A percentile compares a stretch with the other conserved stretches of the same genome.
Evolutionary conservation across 2,888 invertebrate species (phyloP).

Genomic region (Nebria salina): DNA sequence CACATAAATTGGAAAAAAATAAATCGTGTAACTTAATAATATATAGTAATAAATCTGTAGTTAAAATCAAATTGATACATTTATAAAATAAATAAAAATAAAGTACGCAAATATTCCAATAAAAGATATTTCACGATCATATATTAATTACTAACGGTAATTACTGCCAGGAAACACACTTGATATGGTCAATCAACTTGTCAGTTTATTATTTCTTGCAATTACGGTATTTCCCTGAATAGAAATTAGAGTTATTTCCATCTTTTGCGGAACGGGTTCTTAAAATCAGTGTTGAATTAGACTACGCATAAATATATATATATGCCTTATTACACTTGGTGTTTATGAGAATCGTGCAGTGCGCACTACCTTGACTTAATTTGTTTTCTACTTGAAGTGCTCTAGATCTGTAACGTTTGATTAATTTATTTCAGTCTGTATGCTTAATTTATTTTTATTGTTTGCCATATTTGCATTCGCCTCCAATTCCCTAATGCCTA

Average conservation of each 20-base stretch:
- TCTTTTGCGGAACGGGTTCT: neutral
- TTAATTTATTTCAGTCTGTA: neutral
- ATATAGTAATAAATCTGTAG: no score
- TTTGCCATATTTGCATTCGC: neutral
- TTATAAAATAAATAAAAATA: no score
- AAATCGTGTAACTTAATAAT: no score
- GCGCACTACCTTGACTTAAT: neutral
- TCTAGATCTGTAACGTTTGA: neutral
- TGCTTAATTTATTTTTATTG: neutral
- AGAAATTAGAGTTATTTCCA: neutral
- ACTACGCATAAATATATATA: neutral
- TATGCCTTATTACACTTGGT: neutral
- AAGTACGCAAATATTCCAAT: neutral
- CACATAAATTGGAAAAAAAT: no score
- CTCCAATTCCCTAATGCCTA: neutral
- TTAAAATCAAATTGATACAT: no score
- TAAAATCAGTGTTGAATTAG: neutral
- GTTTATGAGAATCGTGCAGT: neutral
- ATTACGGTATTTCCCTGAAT: neutral
- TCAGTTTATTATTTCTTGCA: neutral
- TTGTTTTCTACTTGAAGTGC: neutral
- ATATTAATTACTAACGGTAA: neutral
- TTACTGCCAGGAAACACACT: neutral
- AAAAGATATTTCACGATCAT: neutral
- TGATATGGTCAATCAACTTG: slow-evolving; percentile 1